Evolutionary conservation across 2,113 vertebrate species (phyloP).

Genomic region (Perca flavescens): DNA sequence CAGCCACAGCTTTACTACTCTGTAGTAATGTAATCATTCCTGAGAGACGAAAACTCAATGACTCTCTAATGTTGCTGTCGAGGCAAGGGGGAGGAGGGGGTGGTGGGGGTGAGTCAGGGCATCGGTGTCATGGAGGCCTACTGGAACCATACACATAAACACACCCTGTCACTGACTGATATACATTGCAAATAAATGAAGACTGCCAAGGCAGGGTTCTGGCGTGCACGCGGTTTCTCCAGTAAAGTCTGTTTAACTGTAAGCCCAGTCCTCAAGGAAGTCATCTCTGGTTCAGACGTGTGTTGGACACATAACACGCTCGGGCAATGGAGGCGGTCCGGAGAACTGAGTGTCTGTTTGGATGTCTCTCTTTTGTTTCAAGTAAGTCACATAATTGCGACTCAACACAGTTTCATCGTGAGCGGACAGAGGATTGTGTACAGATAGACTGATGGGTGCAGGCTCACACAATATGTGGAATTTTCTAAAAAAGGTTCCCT

Average conservation of each 20-base stretch:
- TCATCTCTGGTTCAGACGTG: constrained; percentile 58
- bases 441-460: constrained; percentile 52
- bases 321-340: constrained; percentile 26
- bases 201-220: constrained; percentile 46
- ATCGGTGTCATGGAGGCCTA: constrained; percentile 63
- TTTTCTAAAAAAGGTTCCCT: constrained; percentile 56
- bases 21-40: constrained; percentile 50
- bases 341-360: constrained; percentile 71
- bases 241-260: constrained; percentile 55
- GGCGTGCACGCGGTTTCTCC: constrained; percentile 33
- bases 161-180: constrained; percentile 72
- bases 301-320: constrained; percentile 51
- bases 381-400: constrained; percentile 57
- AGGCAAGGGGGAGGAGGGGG: not conserved
- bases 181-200: constrained; percentile 78
- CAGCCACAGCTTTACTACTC: constrained; percentile 26
- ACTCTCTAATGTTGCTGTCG: constrained; percentile 7
- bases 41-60: constrained; percentile 34
- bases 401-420: constrained; percentile 61
- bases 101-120: constrained; percentile 19
- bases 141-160: constrained; percentile 77
- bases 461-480: constrained; percentile 42
- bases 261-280: constrained; percentile 50
- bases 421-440: constrained; percentile 19
- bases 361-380: constrained; percentile 74